These are phyloP conservation scores for Babylonia areolata DNA, from an alignment of 1,140 invertebrate genomes.

Conservation along the genomic window DNA sequence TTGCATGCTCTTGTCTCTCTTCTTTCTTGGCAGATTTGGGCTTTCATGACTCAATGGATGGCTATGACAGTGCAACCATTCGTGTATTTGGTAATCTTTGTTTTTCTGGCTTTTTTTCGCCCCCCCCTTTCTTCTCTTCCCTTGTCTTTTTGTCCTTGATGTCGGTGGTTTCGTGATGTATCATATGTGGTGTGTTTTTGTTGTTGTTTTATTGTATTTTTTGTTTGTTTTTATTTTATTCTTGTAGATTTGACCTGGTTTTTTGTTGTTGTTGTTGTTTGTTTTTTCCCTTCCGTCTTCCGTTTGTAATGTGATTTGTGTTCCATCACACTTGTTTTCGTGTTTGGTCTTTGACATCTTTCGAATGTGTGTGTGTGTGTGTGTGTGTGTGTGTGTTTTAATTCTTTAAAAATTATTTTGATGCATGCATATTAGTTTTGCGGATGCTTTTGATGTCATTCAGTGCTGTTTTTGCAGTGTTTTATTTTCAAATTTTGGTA, in stretches of 20 bases:
- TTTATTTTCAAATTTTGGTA: too few species aligned
- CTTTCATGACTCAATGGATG: constrained; percentile 60
- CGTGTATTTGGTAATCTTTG: constrained; percentile 62
- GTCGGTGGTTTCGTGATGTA: too few species aligned
- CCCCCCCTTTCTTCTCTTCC: constrained; percentile 3
- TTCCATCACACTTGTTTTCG: too few species aligned
- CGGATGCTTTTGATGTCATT: too few species aligned
- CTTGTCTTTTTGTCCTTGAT: too few species aligned
- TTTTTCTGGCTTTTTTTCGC: not conserved
- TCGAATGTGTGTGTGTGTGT: not conserved
- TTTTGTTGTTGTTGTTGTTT: not conserved
- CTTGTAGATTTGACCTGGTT: not conserved
- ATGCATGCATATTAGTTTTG: too few species aligned
- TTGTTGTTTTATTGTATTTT: not conserved
- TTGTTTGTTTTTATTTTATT: not conserved
- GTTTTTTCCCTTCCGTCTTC: too few species aligned
- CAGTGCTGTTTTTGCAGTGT: too few species aligned
- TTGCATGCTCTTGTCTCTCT: not conserved
- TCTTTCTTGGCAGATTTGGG: constrained; percentile 48
- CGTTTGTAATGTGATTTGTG: too few species aligned
- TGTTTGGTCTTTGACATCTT: not conserved
- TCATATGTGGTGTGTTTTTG: not conserved
- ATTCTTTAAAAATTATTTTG: too few species aligned
- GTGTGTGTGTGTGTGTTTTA: not conserved
- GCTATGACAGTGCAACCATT: constrained; percentile 67